These are phyloP conservation scores for Synodontis membranacea DNA, from an alignment of 2,113 vertebrate species.

Conservation along the genomic window DNA sequence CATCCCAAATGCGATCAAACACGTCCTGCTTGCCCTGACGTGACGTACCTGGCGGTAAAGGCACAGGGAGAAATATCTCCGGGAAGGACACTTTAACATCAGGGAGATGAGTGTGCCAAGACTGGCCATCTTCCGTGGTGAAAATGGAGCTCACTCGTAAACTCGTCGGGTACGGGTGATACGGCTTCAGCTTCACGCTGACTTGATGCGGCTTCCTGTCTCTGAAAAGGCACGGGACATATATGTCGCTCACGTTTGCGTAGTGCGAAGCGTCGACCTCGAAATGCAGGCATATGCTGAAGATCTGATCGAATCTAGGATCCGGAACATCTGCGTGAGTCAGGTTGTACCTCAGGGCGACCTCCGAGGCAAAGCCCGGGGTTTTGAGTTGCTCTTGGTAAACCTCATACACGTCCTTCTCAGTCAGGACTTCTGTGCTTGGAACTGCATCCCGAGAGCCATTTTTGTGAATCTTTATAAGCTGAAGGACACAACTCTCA, in stretches of 20 bases:
- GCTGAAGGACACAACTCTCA: slow-evolving; percentile 57
- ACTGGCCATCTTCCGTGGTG: slow-evolving; percentile 71
- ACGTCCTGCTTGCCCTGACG: slow-evolving; percentile 36
- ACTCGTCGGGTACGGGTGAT: slow-evolving; percentile 69
- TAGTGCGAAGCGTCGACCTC: slow-evolving; percentile 68
- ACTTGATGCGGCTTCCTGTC: slow-evolving; percentile 62
- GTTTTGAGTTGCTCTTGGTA: slow-evolving; percentile 69
- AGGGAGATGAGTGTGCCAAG: slow-evolving; percentile 73
- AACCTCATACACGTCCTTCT: slow-evolving; percentile 32
- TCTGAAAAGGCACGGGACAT: slow-evolving; percentile 73
- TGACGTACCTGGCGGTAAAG: slow-evolving; percentile 57
- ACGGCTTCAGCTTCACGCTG: slow-evolving; percentile 72
- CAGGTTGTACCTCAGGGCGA: slow-evolving; percentile 70
- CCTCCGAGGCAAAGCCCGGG: slow-evolving; percentile 61
- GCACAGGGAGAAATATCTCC: slow-evolving; percentile 75
- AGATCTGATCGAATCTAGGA: slow-evolving; percentile 70
- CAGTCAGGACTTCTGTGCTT: neutral
- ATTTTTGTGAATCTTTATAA: slow-evolving; percentile 52
- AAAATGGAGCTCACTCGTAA: slow-evolving; percentile 75
- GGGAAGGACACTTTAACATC: slow-evolving; percentile 73
- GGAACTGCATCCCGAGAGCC: neutral
- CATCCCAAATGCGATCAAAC: slow-evolving; percentile 77
- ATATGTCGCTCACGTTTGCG: slow-evolving; percentile 70
- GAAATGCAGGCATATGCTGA: slow-evolving; percentile 80
- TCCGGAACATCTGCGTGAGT: slow-evolving; percentile 52